Conservation (phyloP, 2,797 vertebrate genomes). For the Diplodus sargus region DNA sequence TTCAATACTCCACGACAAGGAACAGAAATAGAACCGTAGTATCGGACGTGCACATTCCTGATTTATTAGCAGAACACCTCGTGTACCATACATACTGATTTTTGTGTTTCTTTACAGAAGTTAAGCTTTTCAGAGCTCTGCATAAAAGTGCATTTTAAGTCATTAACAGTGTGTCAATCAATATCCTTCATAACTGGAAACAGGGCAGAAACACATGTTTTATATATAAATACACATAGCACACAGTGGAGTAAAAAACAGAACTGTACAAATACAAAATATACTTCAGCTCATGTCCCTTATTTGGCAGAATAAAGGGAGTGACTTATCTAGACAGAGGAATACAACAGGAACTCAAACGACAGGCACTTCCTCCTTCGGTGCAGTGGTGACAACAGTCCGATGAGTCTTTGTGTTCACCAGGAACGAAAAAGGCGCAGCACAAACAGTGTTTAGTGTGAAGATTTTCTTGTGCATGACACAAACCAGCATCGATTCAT, state of each 20-base stretch:
- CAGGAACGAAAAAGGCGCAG: conserved; percentile 1
- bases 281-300: conserved; percentile 30
- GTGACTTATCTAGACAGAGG: conserved; percentile 19
- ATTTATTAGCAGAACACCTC: conserved; percentile 55
- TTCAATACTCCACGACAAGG: not conserved
- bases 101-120: conserved; percentile 24
- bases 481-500: conserved; percentile 6
- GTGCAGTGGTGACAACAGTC: conserved; percentile 7
- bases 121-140: conserved; percentile 11
- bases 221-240: conserved; percentile 55
- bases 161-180: conserved; percentile 31
- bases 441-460: conserved; percentile 2
- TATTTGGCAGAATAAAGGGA: conserved; percentile 14
- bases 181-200: conserved; percentile 49
- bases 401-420: conserved; percentile 19
- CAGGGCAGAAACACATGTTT: conserved; percentile 20
- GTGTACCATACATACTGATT: conserved; percentile 11
- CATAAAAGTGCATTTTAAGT: conserved; percentile 65
- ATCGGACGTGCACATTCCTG: conserved; percentile 19
- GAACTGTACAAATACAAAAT: conserved; percentile 54
- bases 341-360: not conserved
- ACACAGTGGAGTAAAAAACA: conserved; percentile 39
- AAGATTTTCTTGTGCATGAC: conserved; percentile 24
- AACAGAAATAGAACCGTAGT: not conserved
- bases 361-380: conserved; percentile 1